A percentile compares a stretch with the other conserved stretches of the same genome.
Evolutionary conservation across 2,113 vertebrate species (phyloP).

Genomic region (Pteropus alecto): DNA sequence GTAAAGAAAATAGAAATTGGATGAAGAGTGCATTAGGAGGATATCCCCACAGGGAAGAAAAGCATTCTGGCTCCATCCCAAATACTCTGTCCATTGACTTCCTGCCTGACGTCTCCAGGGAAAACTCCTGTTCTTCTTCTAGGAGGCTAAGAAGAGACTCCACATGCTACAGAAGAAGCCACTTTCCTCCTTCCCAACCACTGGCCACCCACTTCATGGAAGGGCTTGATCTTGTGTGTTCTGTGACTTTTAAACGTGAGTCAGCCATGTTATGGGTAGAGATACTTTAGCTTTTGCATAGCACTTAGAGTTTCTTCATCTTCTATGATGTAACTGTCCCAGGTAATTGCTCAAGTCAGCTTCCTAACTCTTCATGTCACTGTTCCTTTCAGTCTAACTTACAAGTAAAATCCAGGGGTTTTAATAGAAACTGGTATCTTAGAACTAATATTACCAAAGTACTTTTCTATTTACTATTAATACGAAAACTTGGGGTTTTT

Average conservation of each 20-base stretch:
- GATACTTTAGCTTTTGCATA: not conserved
- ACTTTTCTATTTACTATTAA: not conserved
- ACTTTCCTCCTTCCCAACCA: not conserved
- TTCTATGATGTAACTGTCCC: fast-evolving
- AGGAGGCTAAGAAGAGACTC: not conserved
- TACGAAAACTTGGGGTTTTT: not conserved
- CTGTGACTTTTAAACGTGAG: not conserved
- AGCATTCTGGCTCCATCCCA: not conserved
- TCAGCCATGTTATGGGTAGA: not conserved
- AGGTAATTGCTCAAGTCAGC: not conserved
- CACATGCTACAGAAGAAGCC: not conserved
- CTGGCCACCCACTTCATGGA: not conserved
- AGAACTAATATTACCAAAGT: not conserved
- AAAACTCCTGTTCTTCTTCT: not conserved
- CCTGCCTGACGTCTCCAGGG: not conserved
- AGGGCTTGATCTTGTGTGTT: not conserved
- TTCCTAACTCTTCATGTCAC: not conserved
- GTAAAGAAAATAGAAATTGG: not conserved
- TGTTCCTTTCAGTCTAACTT: not conserved
- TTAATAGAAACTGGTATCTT: not conserved
- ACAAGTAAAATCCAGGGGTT: not conserved
- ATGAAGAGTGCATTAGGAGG: not conserved
- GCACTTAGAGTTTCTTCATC: not conserved
- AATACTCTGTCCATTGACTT: not conserved
- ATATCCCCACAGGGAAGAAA: not conserved